phyloP scores from a whole-genome alignment of 92 coral and sea anemone genomes.

The Nematostella vectensis region DNA sequence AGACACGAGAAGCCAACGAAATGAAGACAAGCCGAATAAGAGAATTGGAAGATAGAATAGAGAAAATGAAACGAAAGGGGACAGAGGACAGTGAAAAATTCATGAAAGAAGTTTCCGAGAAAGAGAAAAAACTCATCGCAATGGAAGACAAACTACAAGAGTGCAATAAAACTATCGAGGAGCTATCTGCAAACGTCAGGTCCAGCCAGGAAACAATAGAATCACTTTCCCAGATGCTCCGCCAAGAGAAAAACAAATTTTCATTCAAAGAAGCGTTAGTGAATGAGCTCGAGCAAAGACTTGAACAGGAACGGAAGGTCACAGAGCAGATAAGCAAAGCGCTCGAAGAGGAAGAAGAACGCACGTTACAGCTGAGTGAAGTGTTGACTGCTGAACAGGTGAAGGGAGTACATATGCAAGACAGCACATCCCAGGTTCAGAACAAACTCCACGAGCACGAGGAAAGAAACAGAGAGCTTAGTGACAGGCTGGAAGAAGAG shows the following conservation, averaged over 20 bases:
- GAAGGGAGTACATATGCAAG: slow-evolving; percentile 37
- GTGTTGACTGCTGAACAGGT: slow-evolving; percentile 52
- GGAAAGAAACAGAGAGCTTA: slow-evolving; percentile 27
- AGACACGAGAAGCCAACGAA: slow-evolving; percentile 24
- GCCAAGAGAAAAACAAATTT: slow-evolving; percentile 24
- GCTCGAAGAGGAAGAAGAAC: slow-evolving; percentile 54
- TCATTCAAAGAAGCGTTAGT: slow-evolving; percentile 28
- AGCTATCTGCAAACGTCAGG: slow-evolving; percentile 26
- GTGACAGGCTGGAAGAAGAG: slow-evolving; percentile 39
- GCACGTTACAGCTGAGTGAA: slow-evolving; percentile 43
- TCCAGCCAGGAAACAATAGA: slow-evolving; percentile 48
- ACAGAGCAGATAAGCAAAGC: slow-evolving; percentile 21
- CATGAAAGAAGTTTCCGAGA: slow-evolving; percentile 32
- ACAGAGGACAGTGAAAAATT: slow-evolving; percentile 5
- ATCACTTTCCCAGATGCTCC: slow-evolving; percentile 37
- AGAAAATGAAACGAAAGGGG: slow-evolving; percentile 25
- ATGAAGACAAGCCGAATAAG: slow-evolving; percentile 21
- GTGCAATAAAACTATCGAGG: slow-evolving; percentile 20
- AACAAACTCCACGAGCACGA: slow-evolving; percentile 39
- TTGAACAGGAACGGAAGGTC: slow-evolving; percentile 18
- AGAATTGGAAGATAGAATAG: slow-evolving; percentile 49
- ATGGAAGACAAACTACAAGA: slow-evolving; percentile 31
- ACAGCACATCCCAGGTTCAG: slow-evolving; percentile 17
- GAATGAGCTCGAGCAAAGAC: slow-evolving; percentile 18
- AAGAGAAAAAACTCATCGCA: slow-evolving; percentile 36